Evolutionary conservation across 1,140 invertebrate species (phyloP).

Genomic region (Aethina tumida): DNA sequence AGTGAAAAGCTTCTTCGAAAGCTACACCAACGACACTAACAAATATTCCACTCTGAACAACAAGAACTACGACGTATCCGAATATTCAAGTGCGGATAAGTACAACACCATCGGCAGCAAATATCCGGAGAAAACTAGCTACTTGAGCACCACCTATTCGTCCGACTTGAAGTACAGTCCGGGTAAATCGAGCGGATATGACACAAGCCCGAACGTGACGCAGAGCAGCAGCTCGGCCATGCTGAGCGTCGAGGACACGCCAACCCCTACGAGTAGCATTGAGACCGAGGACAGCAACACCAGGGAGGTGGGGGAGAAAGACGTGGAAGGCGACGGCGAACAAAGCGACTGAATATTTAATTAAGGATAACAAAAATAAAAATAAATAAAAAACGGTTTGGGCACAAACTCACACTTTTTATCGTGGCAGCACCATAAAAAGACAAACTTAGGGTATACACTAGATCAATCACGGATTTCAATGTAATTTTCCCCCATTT

Average conservation of each 20-base stretch:
- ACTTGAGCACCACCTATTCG: conserved; percentile 22
- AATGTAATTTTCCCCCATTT: too few relatives aligned
- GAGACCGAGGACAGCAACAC: conserved; percentile 48
- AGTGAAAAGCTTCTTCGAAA: conserved; percentile 30
- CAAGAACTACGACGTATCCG: conserved; percentile 20
- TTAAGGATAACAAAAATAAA: too few relatives aligned
- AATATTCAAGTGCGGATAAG: conserved; percentile 13
- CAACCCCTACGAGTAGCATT: conserved; percentile 49
- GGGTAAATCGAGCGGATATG: conserved; percentile 18
- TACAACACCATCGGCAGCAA: conserved; percentile 27
- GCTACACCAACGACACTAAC: conserved; percentile 18
- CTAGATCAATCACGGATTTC: conserved; percentile 2
- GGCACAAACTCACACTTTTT: conserved; percentile 22
- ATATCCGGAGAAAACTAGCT: conserved; percentile 24
- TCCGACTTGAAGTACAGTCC: conserved; percentile 28
- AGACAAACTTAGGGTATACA: conserved; percentile 22
- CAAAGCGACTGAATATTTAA: conserved; percentile 42
- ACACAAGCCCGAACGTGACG: conserved; percentile 18
- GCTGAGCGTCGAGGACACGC: conserved; percentile 38
- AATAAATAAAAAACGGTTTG: too few relatives aligned
- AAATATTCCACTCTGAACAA: conserved; percentile 26
- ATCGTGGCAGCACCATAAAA: conserved; percentile 29
- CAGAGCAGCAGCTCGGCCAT: conserved; percentile 21
- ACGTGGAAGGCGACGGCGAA: conserved; percentile 48
- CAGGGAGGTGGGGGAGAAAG: conserved; percentile 43